phyloP scores from a whole-genome alignment of 2,113 vertebrate genomes.

The Anarhynchus alexandrinus region DNA sequence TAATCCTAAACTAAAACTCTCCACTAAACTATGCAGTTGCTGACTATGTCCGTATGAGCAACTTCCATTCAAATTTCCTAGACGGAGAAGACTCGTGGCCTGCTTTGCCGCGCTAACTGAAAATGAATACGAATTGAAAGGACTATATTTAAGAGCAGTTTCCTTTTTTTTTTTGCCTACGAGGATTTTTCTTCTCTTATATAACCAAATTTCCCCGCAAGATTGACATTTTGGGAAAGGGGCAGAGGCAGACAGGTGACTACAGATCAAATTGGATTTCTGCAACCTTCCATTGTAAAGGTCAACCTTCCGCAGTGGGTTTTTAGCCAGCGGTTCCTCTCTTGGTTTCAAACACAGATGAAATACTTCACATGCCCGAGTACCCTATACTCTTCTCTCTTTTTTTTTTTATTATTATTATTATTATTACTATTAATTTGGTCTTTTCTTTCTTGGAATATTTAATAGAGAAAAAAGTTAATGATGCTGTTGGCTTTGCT shows the following conservation, averaged over 20 bases:
- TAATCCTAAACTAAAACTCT: slow-evolving; percentile 63
- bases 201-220: slow-evolving; percentile 61
- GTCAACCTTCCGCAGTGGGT: slow-evolving; percentile 46
- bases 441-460: background rate
- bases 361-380: background rate
- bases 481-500: background rate
- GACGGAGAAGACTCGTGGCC: background rate
- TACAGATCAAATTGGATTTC: slow-evolving; percentile 77
- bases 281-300: slow-evolving; percentile 72
- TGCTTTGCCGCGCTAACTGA: background rate
- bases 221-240: slow-evolving; percentile 75
- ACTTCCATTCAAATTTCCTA: slow-evolving; percentile 51
- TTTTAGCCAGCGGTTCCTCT: slow-evolving; percentile 16
- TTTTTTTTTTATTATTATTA: no score
- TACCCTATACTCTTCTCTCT: background rate
- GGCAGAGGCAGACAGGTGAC: slow-evolving; percentile 70
- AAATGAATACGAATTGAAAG: slow-evolving; percentile 45
- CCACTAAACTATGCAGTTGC: slow-evolving; percentile 14
- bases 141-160: slow-evolving; percentile 9
- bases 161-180: slow-evolving; percentile 41
- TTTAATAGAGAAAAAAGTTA: background rate
- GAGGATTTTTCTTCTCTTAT: slow-evolving; percentile 59
- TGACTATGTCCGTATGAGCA: background rate
- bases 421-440: background rate
- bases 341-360: slow-evolving; percentile 6